Base-by-base conservation (phyloP, 2,888 invertebrate genomes). In the Oithona nana region DNA sequence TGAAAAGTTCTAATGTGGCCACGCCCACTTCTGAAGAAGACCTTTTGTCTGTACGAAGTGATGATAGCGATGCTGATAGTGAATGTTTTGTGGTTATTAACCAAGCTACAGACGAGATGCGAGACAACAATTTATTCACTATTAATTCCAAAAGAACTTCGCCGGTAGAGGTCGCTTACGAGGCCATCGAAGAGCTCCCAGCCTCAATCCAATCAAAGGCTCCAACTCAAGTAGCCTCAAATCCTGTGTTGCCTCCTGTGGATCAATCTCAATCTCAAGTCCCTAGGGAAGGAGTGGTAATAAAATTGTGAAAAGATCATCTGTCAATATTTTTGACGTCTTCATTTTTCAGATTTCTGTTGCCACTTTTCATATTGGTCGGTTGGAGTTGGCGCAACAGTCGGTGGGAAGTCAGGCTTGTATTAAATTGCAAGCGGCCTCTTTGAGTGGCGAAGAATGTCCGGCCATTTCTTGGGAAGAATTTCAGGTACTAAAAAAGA, bases 391-490 rank as follows among this genome's bases (percentile, higher is more conserved):
- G 30, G 77, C 84, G 64, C 81, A 84, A 66, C 83, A 86, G 72
- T 82, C 83, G 11, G 74, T 76, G 63, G 84, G 83, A 1, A 79
- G 81, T 66, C 76, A 79, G 39, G 83, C 84, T 1, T 76, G 79
- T 1, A 76, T 84, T 51, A 81, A 83, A 70, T 70, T 83, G 54
- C 83, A 84, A 73, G 79, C 84, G 48, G 79, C 81, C 8, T 78
- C 84, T 66, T 74, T 93, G 4, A 78, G 78, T 29, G 82, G 83
- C 60, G 86, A 88, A 69, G 92, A 93, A 73, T 88, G 88, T 70
- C 80, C 83, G 50, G 83, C 87, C 51, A 88, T 93, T 71, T 86
- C 87, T 0, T 90, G 89, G 85, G 92, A 92, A 71, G 92, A 92
- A 75, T 85, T 94, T 77, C 92, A 93, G 83, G 88, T 88, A 74